Evolutionary conservation across 2,797 vertebrate genomes (phyloP).

Genomic region (Myotis daubentonii): DNA sequence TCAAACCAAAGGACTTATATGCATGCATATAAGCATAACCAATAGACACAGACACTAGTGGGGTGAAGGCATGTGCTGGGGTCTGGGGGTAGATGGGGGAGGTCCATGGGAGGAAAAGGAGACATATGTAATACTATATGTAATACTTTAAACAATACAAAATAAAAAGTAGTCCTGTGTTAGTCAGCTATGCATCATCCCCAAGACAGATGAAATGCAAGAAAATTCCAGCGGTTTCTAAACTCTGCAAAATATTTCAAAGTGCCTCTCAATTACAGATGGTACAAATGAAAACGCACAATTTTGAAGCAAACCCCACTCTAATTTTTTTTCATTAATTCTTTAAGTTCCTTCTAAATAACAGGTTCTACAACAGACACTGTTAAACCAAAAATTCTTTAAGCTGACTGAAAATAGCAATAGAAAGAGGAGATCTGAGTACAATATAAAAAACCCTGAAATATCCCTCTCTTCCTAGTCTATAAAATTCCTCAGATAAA

Average conservation of each 20-base stretch:
- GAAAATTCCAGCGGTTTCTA: not conserved
- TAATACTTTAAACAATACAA: too few relatives aligned
- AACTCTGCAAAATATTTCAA: not conserved
- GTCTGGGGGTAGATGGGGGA: too few relatives aligned
- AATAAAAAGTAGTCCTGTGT: not conserved
- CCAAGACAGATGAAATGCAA: not conserved
- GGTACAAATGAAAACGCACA: not conserved
- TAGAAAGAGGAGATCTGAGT: slow-evolving; percentile 42
- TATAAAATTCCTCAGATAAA: slow-evolving; percentile 61
- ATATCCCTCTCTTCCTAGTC: slow-evolving; percentile 42
- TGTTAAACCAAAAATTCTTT: slow-evolving; percentile 47
- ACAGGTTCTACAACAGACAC: not conserved
- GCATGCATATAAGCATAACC: too few relatives aligned
- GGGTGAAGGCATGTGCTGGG: too few relatives aligned
- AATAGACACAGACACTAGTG: too few relatives aligned
- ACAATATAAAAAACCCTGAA: slow-evolving; percentile 23
- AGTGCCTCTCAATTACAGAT: not conserved
- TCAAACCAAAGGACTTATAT: too few relatives aligned
- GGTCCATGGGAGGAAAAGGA: too few relatives aligned
- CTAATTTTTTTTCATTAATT: slow-evolving; percentile 27
- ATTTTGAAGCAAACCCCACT: not conserved
- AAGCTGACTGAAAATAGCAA: slow-evolving; percentile 58
- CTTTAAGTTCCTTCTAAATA: slow-evolving; percentile 47
- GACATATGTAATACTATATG: too few relatives aligned
- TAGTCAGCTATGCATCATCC: not conserved